These are phyloP conservation scores for Stomorhina lunata DNA, from an alignment of 2,888 invertebrate genomes.

Conservation along the genomic window DNA sequence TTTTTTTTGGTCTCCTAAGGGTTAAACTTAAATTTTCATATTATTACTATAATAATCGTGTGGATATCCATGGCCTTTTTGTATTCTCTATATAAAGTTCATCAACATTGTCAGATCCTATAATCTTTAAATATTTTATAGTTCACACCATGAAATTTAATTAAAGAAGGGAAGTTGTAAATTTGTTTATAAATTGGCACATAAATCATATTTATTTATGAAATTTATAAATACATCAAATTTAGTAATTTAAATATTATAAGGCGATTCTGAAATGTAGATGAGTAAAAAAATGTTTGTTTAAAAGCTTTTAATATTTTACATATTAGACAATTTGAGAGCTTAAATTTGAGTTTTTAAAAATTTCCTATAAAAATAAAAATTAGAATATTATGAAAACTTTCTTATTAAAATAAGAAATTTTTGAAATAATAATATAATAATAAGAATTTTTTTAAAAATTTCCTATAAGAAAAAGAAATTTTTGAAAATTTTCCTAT, in stretches of 20 bases:
- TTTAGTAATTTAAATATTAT: not conserved
- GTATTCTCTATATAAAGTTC: not conserved
- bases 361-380: too few species aligned
- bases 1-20: not conserved
- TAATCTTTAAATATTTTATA: slow-evolving; percentile 13
- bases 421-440: too few species aligned
- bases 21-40: not conserved
- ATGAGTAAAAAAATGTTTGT: too few species aligned
- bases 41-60: not conserved
- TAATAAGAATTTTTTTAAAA: too few species aligned
- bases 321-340: too few species aligned
- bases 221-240: not conserved
- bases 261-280: not conserved
- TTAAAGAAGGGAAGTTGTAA: not conserved
- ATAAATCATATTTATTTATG: not conserved
- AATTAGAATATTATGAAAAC: too few species aligned
- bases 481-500: too few species aligned
- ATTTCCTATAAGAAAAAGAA: too few species aligned
- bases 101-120: not conserved
- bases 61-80: not conserved
- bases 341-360: too few species aligned
- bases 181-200: not conserved
- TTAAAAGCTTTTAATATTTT: too few species aligned
- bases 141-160: slow-evolving; percentile 6
- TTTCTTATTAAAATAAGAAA: too few species aligned